Base-by-base conservation (phyloP, 2,888 invertebrate genomes). In the Eristalis arbustorum region DNA sequence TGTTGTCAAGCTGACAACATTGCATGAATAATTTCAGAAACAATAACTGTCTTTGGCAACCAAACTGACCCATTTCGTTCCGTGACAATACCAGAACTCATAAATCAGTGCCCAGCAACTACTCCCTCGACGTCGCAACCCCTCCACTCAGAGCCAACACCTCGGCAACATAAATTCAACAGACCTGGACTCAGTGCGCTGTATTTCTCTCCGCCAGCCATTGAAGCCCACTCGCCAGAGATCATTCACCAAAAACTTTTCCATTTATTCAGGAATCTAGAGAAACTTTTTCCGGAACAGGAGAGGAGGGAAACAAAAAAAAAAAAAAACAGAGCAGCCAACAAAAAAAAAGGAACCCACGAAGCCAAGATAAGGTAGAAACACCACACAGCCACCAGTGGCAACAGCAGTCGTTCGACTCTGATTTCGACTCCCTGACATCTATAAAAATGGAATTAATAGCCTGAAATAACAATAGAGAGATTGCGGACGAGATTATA, bases 1-100 rank as follows among this genome's bases (percentile, higher is more conserved):
- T 71, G 40, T 40, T 61, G 61, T 25, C 71, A 23, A 71, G 40
- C 18, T 62, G 31, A 75, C 64, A 84, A 80, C 79, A 61, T 75
- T 71, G 80, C 84, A 80, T 80, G 71, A 84, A 84, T 80, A 80
- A 84, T 84, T 71, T 75, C 62, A n/a, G 23, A 80, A 75, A 62
- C 71, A 84, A 80, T 80, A 75, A 80, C 66, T 71, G 71, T 63
- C 80, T 80, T 75, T 80, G 49, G 64, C 67, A 75, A 62, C 34
- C 49, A 73, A 73, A 77, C 73, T 63, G 73, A 42, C 80, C 80
- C 80, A 84, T 75, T 84, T 80, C 62, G 66, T 59, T 67, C 31
- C 42, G 66, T 75, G 80, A 80, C 75, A 84, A 84, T 75, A 75
- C 74, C 71, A 75, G 71, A 72, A 49, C 75, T 71, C 72, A 81